Evolutionary conservation across 2,113 vertebrate species (phyloP), one percentile per base, ranked within the genome.

Genomic region (Panthera tigris): DNA sequence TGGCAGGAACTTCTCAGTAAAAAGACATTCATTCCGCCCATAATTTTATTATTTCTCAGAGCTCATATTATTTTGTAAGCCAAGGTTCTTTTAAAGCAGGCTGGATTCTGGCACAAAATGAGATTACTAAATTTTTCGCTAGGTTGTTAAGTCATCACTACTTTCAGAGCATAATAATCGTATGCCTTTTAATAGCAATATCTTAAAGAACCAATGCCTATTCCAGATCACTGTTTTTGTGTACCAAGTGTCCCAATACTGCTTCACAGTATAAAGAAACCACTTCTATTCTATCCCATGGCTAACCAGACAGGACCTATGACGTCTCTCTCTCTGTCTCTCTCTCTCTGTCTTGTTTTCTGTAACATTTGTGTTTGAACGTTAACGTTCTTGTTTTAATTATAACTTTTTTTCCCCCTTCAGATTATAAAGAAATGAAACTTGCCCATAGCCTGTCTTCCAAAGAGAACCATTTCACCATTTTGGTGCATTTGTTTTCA

Each of bases 401-500:
- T 84, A 65, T 84, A 65, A 52, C 68, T 6, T 80, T 82, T 41
- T 39, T 74, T 87, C 7, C 7, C 41, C 45, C 78, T 83, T n/a
- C 39, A 76, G 19, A 65, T 87, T 63, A 68, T 65, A 87, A 90
- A 82, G 50, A 93, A 84, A 65, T 48, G 12, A 87, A 87, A 93
- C 55, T 78, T 50, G n/a, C 15, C 48, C 31, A 83, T 6, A 29
- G 48, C 74, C 33, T 16, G 3, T 83, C 41, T 88, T 66, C 74
- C 41, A 50, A 48, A 80, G 23, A 80, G 41, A 95, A 19, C 31
- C 11, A 81, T 76, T 73, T 91, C 29, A 80, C 36, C 79, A 90
- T 88, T 93, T 91, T 63, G 57, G n/a, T 39, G 33, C 7, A 3
- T 86, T 97, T 87, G 57, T 31, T 95, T 95, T 85, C 55, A 45